Evolutionary conservation across 2,113 vertebrate genomes (phyloP).

Genomic region (Chiloscyllium plagiosum): DNA sequence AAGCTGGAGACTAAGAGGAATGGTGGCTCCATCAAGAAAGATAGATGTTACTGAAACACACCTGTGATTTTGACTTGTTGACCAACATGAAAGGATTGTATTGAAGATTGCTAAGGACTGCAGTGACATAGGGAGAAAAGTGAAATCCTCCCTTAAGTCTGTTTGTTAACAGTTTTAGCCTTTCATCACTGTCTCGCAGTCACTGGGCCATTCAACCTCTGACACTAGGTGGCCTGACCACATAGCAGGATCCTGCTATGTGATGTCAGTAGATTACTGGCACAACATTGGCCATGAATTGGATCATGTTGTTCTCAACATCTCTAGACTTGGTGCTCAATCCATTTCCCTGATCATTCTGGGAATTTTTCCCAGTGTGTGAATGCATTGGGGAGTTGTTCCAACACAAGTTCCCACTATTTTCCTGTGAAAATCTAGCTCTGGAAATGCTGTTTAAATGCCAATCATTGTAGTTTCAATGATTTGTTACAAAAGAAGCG

Average conservation of each 20-base stretch:
- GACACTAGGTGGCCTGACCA: not conserved
- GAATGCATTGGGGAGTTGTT: not conserved
- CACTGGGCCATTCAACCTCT: not conserved
- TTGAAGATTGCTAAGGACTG: not conserved
- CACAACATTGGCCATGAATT: not conserved
- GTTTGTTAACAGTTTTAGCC: no score
- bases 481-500: not conserved
- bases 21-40: no score
- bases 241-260: not conserved
- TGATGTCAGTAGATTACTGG: not conserved
- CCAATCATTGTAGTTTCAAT: not conserved
- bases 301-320: not conserved
- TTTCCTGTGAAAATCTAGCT: not conserved
- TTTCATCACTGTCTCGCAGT: not conserved
- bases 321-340: not conserved
- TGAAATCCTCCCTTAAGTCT: not conserved
- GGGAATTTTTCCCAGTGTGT: no score
- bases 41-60: not conserved
- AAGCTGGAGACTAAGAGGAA: not conserved
- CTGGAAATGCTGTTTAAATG: not conserved
- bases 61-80: not conserved
- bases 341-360: not conserved
- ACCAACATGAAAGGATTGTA: not conserved
- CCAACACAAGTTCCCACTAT: not conserved
- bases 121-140: not conserved